These are phyloP conservation scores for Beris chalybata DNA, from an alignment of 2,888 invertebrate genomes.

Conservation along the genomic window DNA sequence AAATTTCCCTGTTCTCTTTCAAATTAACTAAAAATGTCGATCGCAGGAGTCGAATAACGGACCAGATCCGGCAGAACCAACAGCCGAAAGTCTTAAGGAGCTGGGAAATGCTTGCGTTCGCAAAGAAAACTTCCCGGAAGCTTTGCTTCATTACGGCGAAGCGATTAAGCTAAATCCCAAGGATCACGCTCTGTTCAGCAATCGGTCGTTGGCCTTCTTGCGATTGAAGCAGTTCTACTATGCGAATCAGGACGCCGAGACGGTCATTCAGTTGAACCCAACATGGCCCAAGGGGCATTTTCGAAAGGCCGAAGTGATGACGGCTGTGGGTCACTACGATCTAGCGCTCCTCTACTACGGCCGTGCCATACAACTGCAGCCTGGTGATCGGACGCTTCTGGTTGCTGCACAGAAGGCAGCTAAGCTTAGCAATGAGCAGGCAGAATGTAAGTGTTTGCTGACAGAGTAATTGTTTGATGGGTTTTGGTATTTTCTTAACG, in stretches of 20 bases:
- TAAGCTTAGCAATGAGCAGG: slow-evolving; percentile 63
- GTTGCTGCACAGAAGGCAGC: slow-evolving; percentile 65
- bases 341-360: slow-evolving; percentile 71
- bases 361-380: slow-evolving; percentile 67
- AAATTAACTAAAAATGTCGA: too few relatives aligned
- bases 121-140: slow-evolving; percentile 72
- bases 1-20: too few relatives aligned
- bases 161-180: slow-evolving; percentile 74
- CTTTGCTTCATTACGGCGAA: slow-evolving; percentile 76
- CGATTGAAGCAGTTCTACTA: slow-evolving; percentile 76
- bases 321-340: slow-evolving; percentile 66
- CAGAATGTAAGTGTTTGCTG: slow-evolving; percentile 57
- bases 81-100: slow-evolving; percentile 57
- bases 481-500: too few relatives aligned
- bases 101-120: slow-evolving; percentile 77
- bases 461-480: neutral
- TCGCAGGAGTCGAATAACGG: too few relatives aligned
- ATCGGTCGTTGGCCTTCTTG: slow-evolving; percentile 78
- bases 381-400: slow-evolving; percentile 66
- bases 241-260: slow-evolving; percentile 76
- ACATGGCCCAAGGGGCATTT: slow-evolving; percentile 81
- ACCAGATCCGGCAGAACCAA: neutral
- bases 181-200: slow-evolving; percentile 71
- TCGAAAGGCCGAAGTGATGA: slow-evolving; percentile 72
- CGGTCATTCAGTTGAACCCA: slow-evolving; percentile 72